Evolutionary conservation across 1,140 invertebrate species (phyloP).

Genomic region (Eriosoma lanigerum): DNA sequence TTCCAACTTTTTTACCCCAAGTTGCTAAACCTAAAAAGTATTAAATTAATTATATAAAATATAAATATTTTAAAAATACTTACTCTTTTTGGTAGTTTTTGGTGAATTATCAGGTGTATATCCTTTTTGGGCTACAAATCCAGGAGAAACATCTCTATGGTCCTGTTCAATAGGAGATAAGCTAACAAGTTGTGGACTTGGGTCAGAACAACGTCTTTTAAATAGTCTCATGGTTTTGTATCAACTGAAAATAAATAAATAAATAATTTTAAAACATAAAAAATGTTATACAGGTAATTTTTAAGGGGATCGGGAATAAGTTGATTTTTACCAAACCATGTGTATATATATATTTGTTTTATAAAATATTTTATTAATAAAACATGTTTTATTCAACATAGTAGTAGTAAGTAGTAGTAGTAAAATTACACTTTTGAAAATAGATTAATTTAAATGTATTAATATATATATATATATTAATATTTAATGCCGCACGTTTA

Average conservation of each 20-base stretch:
- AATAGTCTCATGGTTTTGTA: conserved; percentile 60
- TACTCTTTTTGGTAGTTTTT: conserved; percentile 56
- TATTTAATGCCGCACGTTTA: too few species aligned
- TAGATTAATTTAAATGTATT: too few species aligned
- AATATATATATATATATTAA: too few species aligned
- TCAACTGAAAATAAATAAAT: background rate
- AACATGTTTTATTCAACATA: too few species aligned
- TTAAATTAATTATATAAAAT: background rate
- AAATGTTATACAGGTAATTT: background rate
- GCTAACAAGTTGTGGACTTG: conserved; percentile 63
- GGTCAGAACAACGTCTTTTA: conserved; percentile 61
- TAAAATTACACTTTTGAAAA: too few species aligned
- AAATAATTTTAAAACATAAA: background rate
- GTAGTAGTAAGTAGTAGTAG: too few species aligned
- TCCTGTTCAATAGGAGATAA: conserved; percentile 61
- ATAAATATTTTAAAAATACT: background rate
- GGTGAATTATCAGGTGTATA: conserved; percentile 56
- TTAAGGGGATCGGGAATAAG: too few species aligned
- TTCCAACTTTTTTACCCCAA: conserved; percentile 68
- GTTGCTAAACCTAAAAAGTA: conserved; percentile 62
- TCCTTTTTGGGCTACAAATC: conserved; percentile 54
- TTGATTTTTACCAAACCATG: too few species aligned
- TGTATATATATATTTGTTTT: too few species aligned
- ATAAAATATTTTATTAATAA: too few species aligned
- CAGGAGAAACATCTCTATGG: conserved; percentile 53